Conservation (phyloP, 1,140 invertebrate genomes). For the Platyura marginata region DNA sequence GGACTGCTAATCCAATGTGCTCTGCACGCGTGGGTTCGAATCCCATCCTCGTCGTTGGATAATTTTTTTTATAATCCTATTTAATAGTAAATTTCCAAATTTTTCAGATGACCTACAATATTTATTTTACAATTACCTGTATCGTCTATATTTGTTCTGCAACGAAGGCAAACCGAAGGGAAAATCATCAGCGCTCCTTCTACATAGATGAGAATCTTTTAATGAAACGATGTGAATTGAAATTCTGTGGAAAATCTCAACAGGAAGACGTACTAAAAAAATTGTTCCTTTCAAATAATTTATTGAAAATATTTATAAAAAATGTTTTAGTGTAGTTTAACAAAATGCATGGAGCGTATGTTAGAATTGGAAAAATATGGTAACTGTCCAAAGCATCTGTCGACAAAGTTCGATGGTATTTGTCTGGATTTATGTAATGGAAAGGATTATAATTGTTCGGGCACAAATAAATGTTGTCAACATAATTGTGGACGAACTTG, state of each 20-base stretch:
- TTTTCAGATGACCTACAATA: neutral
- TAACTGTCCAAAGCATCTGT: neutral
- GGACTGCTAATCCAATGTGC: constrained; percentile 58
- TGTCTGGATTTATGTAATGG: neutral
- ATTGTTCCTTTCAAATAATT: neutral
- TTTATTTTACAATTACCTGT: no score
- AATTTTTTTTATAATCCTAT: no score
- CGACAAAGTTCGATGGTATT: neutral
- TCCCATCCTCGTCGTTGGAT: constrained; percentile 16
- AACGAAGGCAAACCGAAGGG: neutral
- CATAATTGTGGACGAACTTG: neutral
- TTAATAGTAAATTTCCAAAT: neutral
- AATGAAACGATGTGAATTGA: neutral
- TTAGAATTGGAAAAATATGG: neutral
- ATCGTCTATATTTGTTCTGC: neutral
- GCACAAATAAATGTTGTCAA: neutral
- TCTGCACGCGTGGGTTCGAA: constrained; percentile 73
- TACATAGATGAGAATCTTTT: constrained; percentile 8
- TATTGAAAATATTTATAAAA: neutral
- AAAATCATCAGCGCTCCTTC: constrained; percentile 2
- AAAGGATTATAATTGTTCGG: neutral
- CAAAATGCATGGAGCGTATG: neutral
- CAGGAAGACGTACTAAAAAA: neutral
- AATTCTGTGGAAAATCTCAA: neutral
- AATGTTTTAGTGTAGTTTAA: neutral